These are phyloP conservation scores for Oligia latruncula DNA, from an alignment of 2,888 invertebrate genomes.

Conservation along the genomic window DNA sequence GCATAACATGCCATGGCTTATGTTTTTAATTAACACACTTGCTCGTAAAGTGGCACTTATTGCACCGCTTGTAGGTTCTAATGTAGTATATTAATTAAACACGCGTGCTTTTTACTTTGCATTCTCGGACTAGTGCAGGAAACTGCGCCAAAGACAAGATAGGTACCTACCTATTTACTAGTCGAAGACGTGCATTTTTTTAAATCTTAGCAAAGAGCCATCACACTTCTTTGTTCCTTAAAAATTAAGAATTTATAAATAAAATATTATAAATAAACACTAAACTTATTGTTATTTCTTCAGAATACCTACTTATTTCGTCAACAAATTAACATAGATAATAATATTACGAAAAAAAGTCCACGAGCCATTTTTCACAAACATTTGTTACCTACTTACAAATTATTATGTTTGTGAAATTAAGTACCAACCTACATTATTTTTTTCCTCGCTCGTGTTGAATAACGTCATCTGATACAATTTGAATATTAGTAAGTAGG, in stretches of 20 bases:
- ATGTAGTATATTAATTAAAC: background rate
- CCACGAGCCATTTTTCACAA: background rate
- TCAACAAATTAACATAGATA: background rate
- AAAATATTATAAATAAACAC: background rate
- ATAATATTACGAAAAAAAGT: background rate
- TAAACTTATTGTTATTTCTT: background rate
- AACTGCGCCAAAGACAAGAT: background rate
- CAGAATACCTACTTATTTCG: background rate
- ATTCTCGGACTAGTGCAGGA: background rate
- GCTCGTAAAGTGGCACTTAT: background rate
- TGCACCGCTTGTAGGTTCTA: background rate
- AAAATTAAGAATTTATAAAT: background rate
- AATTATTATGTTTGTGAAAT: background rate
- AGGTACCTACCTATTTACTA: background rate
- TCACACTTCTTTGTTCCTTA: background rate
- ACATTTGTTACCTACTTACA: background rate
- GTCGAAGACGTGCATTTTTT: background rate
- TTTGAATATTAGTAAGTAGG: background rate
- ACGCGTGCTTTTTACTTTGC: background rate
- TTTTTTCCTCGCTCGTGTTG: background rate
- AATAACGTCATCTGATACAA: background rate
- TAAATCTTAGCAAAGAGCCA: background rate
- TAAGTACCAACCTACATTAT: background rate
- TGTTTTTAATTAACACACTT: background rate
- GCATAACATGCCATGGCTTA: too few species aligned